A percentile compares a stretch with the other conserved stretches of the same genome.
These are phyloP conservation scores for Stichopus chloronotus DNA, from an alignment of 35 echinoderm and acorn worm species.

Conservation along the genomic window DNA sequence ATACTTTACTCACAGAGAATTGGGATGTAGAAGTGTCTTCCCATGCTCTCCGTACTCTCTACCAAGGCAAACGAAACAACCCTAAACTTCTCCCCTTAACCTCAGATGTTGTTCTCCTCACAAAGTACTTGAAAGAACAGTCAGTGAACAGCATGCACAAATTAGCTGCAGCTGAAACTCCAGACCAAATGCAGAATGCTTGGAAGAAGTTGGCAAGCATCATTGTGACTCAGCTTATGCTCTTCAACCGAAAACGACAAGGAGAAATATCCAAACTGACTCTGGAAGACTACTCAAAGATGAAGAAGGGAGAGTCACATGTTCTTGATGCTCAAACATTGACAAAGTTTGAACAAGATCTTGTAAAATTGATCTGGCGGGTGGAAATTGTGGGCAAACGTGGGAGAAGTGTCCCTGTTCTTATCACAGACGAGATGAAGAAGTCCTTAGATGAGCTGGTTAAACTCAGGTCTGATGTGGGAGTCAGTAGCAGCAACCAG, in stretches of 20 bases:
- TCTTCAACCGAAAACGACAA: constrained; percentile 62
- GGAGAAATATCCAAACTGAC: constrained; percentile 63
- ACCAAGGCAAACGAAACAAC: constrained; percentile 81
- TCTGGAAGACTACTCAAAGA: constrained; percentile 58
- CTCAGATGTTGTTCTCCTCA: constrained; percentile 71
- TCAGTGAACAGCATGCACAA: background rate
- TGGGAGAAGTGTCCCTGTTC: constrained; percentile 63
- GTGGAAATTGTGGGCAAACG: constrained; percentile 71
- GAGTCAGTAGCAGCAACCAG: background rate
- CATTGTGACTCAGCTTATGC: constrained; percentile 46
- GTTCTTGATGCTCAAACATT: constrained; percentile 49
- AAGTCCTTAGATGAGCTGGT: constrained; percentile 13
- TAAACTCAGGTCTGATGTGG: background rate
- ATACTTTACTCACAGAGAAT: constrained; percentile 27
- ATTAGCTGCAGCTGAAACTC: background rate
- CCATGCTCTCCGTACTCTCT: constrained; percentile 76
- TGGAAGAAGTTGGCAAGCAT: constrained; percentile 39
- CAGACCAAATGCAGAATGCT: background rate
- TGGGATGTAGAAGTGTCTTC: constrained; percentile 69
- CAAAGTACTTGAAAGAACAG: constrained; percentile 25
- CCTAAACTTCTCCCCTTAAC: constrained; percentile 81
- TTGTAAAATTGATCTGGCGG: constrained; percentile 42
- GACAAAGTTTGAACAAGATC: constrained; percentile 65
- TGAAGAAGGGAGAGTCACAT: constrained; percentile 59
- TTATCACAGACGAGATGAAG: constrained; percentile 45